These are phyloP conservation scores for Proteles cristata DNA, from an alignment of 2,113 vertebrate genomes.

Conservation along the genomic window DNA sequence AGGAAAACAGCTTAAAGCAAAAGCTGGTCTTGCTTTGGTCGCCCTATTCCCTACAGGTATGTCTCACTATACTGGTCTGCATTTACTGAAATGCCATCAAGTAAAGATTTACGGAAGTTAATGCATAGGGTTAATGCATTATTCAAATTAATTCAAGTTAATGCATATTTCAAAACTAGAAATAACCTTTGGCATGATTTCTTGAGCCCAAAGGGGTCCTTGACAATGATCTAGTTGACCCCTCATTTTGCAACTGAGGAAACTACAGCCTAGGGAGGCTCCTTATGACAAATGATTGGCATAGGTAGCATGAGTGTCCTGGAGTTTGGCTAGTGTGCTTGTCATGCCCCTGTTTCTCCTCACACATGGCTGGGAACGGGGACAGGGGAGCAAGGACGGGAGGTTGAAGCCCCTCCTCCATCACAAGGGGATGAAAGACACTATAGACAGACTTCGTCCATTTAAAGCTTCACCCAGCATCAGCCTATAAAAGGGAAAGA, in stretches of 20 bases:
- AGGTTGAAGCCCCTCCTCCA: background rate
- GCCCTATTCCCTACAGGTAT: background rate
- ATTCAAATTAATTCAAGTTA: too few relatives aligned
- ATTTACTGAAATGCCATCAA: background rate
- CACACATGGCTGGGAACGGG: background rate
- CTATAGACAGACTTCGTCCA: background rate
- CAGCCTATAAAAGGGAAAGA: background rate
- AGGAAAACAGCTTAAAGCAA: constrained; percentile 9
- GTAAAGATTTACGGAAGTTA: constrained; percentile 9
- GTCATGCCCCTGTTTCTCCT: background rate
- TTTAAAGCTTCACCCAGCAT: background rate
- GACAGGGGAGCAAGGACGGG: background rate
- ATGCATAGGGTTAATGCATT: background rate
- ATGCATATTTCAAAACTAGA: background rate
- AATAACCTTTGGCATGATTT: constrained; percentile 14
- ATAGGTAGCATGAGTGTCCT: background rate
- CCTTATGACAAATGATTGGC: background rate
- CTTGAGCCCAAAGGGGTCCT: background rate
- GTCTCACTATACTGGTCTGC: background rate
- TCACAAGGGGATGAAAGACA: background rate
- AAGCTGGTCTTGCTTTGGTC: constrained; percentile 1
- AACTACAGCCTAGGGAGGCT: background rate
- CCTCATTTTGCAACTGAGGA: constrained; percentile 25
- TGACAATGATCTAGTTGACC: background rate
- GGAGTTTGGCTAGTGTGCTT: background rate